Evolutionary conservation across 2,113 vertebrate species (phyloP), one percentile per base, ranked within the genome.

Genomic region (Diadophis punctatus): DNA sequence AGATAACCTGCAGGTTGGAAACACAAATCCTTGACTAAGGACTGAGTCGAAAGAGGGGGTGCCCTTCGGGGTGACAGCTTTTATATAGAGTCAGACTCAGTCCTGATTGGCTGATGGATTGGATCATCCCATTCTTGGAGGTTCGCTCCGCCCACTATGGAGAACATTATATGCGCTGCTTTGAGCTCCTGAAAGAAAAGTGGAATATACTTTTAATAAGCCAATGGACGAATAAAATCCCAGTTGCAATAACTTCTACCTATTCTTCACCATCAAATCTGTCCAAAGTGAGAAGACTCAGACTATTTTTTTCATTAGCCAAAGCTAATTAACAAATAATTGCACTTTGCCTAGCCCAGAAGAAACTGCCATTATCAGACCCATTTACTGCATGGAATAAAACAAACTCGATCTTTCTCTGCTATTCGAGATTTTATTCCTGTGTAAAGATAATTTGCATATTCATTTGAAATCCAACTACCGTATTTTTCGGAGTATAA

Each of bases 281-380:
- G 27, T 63, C 60, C 27, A 63, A 14, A 63, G 10, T 12, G 27
- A n/a, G 10, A 63, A n/a, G 27, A 63, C 11, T 14, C 27, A 63
- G 58, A 27, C 58, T 58, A 58, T 63, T 12, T 63, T 1, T 63
- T 63, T n/a, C 30, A 63, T 30, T n/a, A 63, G 30, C 27, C 58
- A 63, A 63, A 63, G 30, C 63, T n/a, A 74, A 74, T 74, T 30
- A 63, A 63, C 0, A 63, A 63, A 63, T 30, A 12, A 63, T 63
- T 63, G n/a, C 60, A 12, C 27, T 53, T 34, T 55, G 34, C 53
- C 22, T 56, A 55, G 4, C 22, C 52, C 87, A 88, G 52, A 1
- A 25, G 22, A 22, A 14, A 27, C 0, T 39, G 1, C 51, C 63
- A 30, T 0, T 4, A 3, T 48, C 30, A 34, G 3, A 0, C 0